A percentile compares a stretch with the other conserved stretches of the same genome.
phyloP scores from a whole-genome alignment of 2,797 vertebrate genomes.

The Spea hammondii region DNA sequence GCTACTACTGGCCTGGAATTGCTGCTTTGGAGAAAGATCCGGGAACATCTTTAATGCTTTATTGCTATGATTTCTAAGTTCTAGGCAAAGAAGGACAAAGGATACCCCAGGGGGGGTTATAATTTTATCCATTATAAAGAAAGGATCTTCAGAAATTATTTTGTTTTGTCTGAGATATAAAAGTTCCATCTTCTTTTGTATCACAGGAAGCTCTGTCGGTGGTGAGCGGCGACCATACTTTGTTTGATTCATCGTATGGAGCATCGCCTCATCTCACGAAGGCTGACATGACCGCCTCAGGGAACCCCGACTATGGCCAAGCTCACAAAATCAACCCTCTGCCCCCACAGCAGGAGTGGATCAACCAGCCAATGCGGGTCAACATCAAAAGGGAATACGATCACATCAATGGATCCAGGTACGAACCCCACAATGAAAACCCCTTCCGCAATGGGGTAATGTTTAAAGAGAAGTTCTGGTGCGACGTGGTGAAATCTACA shows the following conservation, averaged over 20 bases:
- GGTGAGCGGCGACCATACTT: constrained; percentile 99
- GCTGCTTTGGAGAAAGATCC: no score
- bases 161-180: neutral
- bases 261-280: constrained; percentile 90
- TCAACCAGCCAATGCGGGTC: constrained; percentile 89
- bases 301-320: constrained; percentile 93
- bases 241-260: constrained; percentile 94
- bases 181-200: constrained; percentile 16
- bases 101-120: no score
- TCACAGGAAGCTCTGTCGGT: constrained; percentile 97
- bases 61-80: no score
- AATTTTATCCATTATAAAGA: no score
- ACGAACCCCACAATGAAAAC: constrained; percentile 43
- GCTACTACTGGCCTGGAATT: no score
- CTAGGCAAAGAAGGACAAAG: no score
- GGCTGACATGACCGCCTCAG: constrained; percentile 98
- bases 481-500: no score
- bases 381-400: constrained; percentile 96
- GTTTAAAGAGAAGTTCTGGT: no score
- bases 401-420: constrained; percentile 98
- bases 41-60: no score
- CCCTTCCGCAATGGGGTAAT: no score
- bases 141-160: no score
- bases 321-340: constrained; percentile 96
- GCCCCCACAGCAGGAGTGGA: constrained; percentile 96